Percentiles rank a stretch among this genome's conserved stretches.
These are phyloP conservation scores for Odontocerum albicorne DNA, from an alignment of 2,888 invertebrate genomes.

Conservation along the genomic window DNA sequence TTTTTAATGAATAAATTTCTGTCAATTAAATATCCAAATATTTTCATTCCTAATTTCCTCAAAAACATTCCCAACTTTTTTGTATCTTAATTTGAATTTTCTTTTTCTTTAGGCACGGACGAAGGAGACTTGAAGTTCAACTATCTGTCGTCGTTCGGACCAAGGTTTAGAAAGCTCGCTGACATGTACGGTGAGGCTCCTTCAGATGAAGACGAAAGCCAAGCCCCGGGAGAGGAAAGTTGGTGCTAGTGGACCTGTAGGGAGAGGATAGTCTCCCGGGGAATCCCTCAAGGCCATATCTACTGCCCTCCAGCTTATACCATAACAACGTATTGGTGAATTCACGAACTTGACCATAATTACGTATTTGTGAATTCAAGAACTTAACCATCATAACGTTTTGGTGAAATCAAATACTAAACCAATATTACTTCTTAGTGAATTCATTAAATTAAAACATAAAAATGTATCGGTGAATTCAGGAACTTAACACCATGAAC, in stretches of 20 bases:
- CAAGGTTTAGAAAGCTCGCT: conserved; percentile 91
- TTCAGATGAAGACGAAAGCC: conserved; percentile 79
- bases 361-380: too few species aligned
- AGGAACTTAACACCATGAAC: too few species aligned
- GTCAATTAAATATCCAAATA: too few species aligned
- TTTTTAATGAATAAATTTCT: too few species aligned
- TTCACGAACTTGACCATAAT: too few species aligned
- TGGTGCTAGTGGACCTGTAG: conserved; percentile 72
- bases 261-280: conserved; percentile 8
- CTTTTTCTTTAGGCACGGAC: conserved; percentile 66
- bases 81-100: conserved; percentile 1
- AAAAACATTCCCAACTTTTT: too few species aligned
- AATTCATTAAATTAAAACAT: too few species aligned
- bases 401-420: too few species aligned
- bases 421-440: too few species aligned
- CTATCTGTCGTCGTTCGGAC: conserved; percentile 92
- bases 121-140: conserved; percentile 94
- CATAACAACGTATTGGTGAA: conserved; percentile 6
- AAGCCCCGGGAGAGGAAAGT: conserved; percentile 76
- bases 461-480: too few species aligned
- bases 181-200: conserved; percentile 93
- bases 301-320: conserved; percentile 8
- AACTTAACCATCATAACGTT: conserved; percentile 6
- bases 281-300: not conserved
- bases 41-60: too few species aligned